Evolutionary conservation across 2,888 invertebrate genomes (phyloP).

Genomic region (Cetonia aurata): DNA sequence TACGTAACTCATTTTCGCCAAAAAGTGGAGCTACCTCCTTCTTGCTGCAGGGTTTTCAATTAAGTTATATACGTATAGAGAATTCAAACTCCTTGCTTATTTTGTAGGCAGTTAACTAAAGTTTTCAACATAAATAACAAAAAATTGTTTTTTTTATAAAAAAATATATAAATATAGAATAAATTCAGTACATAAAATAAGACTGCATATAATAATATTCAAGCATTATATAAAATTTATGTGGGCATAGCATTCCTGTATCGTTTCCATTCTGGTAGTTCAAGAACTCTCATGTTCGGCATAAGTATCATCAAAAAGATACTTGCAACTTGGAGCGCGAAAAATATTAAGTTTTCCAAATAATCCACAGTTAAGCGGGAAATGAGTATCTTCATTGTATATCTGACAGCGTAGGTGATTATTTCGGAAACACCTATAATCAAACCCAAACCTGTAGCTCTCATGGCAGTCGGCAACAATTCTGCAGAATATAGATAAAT

Average conservation of each 20-base stretch:
- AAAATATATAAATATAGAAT: too few species aligned
- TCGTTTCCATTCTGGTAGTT: constrained; percentile 34
- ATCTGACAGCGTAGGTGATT: neutral
- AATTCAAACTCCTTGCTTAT: too few species aligned
- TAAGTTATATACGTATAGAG: too few species aligned
- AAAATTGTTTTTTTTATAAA: too few species aligned
- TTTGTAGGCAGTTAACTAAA: too few species aligned
- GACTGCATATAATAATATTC: neutral
- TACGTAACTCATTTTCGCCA: too few species aligned
- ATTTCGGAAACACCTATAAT: neutral
- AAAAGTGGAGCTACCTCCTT: too few species aligned
- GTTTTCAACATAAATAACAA: too few species aligned
- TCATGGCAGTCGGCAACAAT: constrained; percentile 17
- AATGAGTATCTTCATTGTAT: neutral
- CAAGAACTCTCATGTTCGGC: constrained; percentile 15
- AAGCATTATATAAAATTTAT: constrained; percentile 6
- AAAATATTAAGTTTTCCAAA: neutral
- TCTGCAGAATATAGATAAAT: constrained; percentile 3
- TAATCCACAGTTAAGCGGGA: neutral
- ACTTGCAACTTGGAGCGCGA: neutral
- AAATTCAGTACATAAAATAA: too few species aligned
- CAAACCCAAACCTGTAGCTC: constrained; percentile 9
- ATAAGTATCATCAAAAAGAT: constrained; percentile 1
- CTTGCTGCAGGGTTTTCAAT: too few species aligned
- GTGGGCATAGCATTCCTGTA: constrained; percentile 18